phyloP scores from a whole-genome alignment of 2,797 vertebrate genomes.

The Leptodactylus fallax region DNA sequence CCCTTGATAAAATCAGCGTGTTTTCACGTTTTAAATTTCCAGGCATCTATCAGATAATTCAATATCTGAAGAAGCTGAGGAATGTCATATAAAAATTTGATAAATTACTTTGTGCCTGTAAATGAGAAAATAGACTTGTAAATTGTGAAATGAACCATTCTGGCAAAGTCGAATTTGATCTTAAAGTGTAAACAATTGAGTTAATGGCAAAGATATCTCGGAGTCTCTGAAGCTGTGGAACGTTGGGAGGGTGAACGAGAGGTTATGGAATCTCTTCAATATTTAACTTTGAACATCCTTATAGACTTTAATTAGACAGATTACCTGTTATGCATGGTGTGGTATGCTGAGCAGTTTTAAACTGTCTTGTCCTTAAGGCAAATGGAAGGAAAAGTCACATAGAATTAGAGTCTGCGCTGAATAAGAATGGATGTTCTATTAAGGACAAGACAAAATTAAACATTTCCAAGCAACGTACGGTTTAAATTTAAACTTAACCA shows the following conservation, averaged over 20 bases:
- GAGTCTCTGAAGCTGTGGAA: conserved; percentile 81
- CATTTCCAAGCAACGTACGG: conserved; percentile 75
- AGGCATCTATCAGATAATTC: conserved; percentile 73
- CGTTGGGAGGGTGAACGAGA: conserved; percentile 89
- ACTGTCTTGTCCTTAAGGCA: conserved; percentile 90
- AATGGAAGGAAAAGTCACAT: conserved; percentile 92
- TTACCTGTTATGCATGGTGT: conserved; percentile 95
- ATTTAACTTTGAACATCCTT: conserved; percentile 91
- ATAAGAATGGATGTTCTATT: conserved; percentile 82
- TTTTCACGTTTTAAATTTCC: conserved; percentile 73
- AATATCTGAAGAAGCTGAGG: conserved; percentile 75
- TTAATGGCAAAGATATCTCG: conserved; percentile 83
- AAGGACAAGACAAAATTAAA: conserved; percentile 77
- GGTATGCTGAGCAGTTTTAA: conserved; percentile 88
- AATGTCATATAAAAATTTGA: conserved; percentile 79
- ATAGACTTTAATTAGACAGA: conserved; percentile 95
- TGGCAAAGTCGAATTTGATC: conserved; percentile 81
- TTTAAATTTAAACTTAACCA: conserved; percentile 88
- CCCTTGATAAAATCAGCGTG: conserved; percentile 73
- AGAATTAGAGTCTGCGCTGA: conserved; percentile 86
- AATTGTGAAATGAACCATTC: conserved; percentile 81
- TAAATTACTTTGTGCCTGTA: conserved; percentile 76
- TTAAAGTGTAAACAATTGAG: conserved; percentile 84
- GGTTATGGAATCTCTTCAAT: conserved; percentile 92
- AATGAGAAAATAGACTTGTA: conserved; percentile 82